Conservation (phyloP, 1,140 invertebrate species). For the Galendromus occidentalis region DNA sequence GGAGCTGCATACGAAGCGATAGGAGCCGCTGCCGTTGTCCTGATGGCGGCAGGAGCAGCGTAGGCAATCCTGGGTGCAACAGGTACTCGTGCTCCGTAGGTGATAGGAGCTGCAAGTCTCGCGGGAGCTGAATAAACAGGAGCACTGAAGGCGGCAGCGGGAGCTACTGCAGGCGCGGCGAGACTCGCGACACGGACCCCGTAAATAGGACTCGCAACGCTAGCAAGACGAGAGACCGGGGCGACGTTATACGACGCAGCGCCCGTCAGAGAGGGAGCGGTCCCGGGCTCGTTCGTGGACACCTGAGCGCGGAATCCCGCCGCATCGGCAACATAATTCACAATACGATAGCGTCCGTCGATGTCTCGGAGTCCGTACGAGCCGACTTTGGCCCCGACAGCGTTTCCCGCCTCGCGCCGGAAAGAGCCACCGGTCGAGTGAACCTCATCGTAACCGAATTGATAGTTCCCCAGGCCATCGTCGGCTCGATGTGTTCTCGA, state of each 20-base stretch:
- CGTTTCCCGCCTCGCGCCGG: constrained; percentile 19
- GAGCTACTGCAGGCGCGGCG: constrained; percentile 17
- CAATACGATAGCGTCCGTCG: constrained; percentile 21
- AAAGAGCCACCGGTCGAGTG: constrained; percentile 23
- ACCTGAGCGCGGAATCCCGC: constrained; percentile 22
- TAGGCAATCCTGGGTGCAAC: constrained; percentile 15
- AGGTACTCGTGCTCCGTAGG: constrained; percentile 31
- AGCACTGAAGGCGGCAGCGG: constrained; percentile 19
- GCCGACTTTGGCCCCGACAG: constrained; percentile 18
- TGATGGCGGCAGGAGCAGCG: constrained; percentile 16
- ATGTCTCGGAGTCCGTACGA: constrained; percentile 22
- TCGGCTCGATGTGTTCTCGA: not conserved
- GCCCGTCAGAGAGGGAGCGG: constrained; percentile 19
- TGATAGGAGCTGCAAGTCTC: constrained; percentile 31
- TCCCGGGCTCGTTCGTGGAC: constrained; percentile 20
- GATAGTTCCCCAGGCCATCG: constrained; percentile 20
- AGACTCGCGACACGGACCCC: constrained; percentile 15
- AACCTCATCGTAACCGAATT: constrained; percentile 23
- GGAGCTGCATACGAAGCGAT: constrained; percentile 13
- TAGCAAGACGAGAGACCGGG: not conserved
- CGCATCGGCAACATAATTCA: constrained; percentile 24
- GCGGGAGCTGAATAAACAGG: constrained; percentile 26
- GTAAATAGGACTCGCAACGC: not conserved
- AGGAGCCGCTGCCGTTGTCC: constrained; percentile 24
- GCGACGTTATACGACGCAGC: constrained; percentile 20